These are phyloP conservation scores for Sturnira hondurensis DNA, from an alignment of 2,113 vertebrate species.

Conservation along the genomic window DNA sequence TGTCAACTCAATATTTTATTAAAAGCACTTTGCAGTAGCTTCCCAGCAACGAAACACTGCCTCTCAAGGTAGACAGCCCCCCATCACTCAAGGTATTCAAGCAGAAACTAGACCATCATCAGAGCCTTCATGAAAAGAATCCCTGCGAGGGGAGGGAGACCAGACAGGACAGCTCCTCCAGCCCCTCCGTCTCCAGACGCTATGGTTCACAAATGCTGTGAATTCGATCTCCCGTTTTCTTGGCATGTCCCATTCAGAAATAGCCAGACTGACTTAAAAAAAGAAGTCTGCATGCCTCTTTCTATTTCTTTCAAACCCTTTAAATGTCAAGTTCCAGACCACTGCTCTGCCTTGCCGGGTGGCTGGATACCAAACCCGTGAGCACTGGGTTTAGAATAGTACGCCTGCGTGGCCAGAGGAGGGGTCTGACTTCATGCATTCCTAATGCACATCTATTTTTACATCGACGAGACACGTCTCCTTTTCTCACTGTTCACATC, in stretches of 20 bases:
- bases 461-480: constrained; percentile 55
- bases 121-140: background rate
- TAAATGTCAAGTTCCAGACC: constrained; percentile 75
- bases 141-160: background rate
- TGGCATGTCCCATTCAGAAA: constrained; percentile 71
- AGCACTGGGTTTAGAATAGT: constrained; percentile 57
- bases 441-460: constrained; percentile 70
- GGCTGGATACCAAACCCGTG: constrained; percentile 53
- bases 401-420: constrained; percentile 50
- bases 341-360: constrained; percentile 53
- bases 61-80: background rate
- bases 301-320: constrained; percentile 65
- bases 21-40: background rate
- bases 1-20: background rate
- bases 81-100: background rate
- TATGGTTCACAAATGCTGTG: constrained; percentile 13
- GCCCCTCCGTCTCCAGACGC: background rate
- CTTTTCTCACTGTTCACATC: constrained; percentile 66
- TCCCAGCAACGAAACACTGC: background rate
- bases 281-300: constrained; percentile 59
- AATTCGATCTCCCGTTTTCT: constrained; percentile 38
- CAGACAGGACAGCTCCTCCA: background rate
- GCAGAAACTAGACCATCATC: background rate
- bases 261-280: constrained; percentile 70
- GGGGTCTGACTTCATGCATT: constrained; percentile 60